These are phyloP conservation scores for Leucoma salicis DNA, from an alignment of 2,888 invertebrate species.

Conservation along the genomic window DNA sequence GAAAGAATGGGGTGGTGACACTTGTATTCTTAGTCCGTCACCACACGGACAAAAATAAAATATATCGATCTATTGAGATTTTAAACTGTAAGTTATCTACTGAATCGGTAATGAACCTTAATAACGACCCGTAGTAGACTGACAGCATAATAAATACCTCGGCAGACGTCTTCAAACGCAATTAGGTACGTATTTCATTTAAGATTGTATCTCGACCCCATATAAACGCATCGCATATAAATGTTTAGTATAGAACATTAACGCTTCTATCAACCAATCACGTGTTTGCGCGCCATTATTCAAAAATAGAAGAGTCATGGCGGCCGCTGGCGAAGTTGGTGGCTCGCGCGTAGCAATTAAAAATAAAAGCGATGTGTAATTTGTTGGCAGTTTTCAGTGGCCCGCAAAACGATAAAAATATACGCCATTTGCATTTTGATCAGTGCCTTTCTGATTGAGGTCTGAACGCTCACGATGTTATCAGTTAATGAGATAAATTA, in stretches of 20 bases:
- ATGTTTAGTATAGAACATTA: constrained; percentile 30
- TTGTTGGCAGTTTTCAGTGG: constrained; percentile 74
- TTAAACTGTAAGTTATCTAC: constrained; percentile 7
- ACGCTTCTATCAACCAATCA: constrained; percentile 63
- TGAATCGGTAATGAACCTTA: constrained; percentile 21
- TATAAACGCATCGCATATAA: constrained; percentile 46
- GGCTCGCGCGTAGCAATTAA: constrained; percentile 75
- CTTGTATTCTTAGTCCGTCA: not conserved
- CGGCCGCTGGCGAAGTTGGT: constrained; percentile 72
- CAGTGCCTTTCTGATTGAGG: constrained; percentile 70
- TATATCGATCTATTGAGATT: not conserved
- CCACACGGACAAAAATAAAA: not conserved
- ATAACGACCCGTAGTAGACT: constrained; percentile 15
- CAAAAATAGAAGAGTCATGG: constrained; percentile 68
- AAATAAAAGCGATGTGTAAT: constrained; percentile 78
- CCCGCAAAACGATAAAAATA: constrained; percentile 61
- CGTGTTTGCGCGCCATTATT: constrained; percentile 72
- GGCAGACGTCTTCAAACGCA: constrained; percentile 23
- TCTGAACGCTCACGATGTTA: constrained; percentile 19
- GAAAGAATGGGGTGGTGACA: too few relatives aligned
- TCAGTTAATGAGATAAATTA: too few relatives aligned
- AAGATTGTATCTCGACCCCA: constrained; percentile 51
- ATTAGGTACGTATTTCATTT: constrained; percentile 39
- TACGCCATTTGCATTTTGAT: constrained; percentile 69
- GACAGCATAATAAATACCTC: constrained; percentile 25